Evolutionary conservation across 2,888 invertebrate species (phyloP).

Genomic region (Apodemia hepburni): DNA sequence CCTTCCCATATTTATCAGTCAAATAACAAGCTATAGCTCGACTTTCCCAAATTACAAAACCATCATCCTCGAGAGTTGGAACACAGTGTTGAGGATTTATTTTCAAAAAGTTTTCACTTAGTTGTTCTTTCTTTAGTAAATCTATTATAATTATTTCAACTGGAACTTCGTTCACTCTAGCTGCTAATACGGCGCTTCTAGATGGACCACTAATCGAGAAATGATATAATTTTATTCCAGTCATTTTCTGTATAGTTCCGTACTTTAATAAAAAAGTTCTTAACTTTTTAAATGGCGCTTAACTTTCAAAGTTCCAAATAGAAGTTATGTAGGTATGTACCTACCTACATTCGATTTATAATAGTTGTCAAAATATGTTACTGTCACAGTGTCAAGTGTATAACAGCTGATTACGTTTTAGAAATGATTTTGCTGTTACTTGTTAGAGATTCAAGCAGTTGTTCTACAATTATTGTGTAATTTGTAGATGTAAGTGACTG

Average conservation of each 20-base stretch:
- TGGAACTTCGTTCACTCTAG: constrained; percentile 78
- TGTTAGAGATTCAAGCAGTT: too few species aligned
- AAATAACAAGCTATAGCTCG: constrained; percentile 83
- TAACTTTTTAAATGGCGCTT: too few species aligned
- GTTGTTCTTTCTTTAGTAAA: constrained; percentile 80
- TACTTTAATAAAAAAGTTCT: too few species aligned
- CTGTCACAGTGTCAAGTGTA: too few species aligned
- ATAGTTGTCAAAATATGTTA: too few species aligned
- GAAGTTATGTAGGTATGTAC: too few species aligned
- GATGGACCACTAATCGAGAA: constrained; percentile 82
- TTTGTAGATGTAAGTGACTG: too few species aligned
- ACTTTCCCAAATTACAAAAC: constrained; percentile 84
- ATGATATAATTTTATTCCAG: constrained; percentile 75
- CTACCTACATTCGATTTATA: too few species aligned
- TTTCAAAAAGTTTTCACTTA: constrained; percentile 76
- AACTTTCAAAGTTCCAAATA: too few species aligned
- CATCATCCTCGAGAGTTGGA: constrained; percentile 84
- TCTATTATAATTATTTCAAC: constrained; percentile 70
- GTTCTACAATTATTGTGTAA: too few species aligned
- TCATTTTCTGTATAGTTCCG: constrained; percentile 30
- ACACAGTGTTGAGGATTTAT: constrained; percentile 84
- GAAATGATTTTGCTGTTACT: too few species aligned
- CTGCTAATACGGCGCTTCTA: constrained; percentile 80
- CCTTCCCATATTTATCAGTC: constrained; percentile 80
- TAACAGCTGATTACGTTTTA: too few species aligned